Evolutionary conservation across 2,113 vertebrate species (phyloP).

Genomic region (Austrofundulus limnaeus): DNA sequence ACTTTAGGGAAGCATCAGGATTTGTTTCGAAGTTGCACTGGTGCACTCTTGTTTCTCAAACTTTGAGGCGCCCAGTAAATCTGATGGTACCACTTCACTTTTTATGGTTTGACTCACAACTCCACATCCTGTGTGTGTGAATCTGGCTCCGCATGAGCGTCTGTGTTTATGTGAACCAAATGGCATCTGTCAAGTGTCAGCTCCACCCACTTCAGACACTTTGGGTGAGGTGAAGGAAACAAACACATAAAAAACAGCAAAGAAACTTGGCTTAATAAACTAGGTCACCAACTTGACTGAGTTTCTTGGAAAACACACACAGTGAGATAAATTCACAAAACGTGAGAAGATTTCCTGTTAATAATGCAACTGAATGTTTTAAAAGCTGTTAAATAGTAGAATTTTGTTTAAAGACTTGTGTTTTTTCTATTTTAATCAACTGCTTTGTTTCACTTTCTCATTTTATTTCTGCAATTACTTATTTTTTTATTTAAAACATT

Average conservation of each 20-base stretch:
- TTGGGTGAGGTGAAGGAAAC: constrained; percentile 7
- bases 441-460: too few species aligned
- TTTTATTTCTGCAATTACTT: too few species aligned
- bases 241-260: constrained; percentile 26
- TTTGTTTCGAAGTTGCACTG: too few species aligned
- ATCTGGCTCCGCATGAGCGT: constrained; percentile 33
- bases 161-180: constrained; percentile 51
- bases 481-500: too few species aligned
- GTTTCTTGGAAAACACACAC: constrained; percentile 40
- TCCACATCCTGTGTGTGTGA: constrained; percentile 5
- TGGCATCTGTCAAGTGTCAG: constrained; percentile 43
- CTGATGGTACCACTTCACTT: not conserved
- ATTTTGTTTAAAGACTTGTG: not conserved
- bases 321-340: constrained; percentile 38
- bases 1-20: too few species aligned
- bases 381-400: too few species aligned
- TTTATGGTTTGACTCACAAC: not conserved
- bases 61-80: not conserved
- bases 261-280: constrained; percentile 47
- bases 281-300: constrained; percentile 54
- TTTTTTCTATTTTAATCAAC: too few species aligned
- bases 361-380: too few species aligned
- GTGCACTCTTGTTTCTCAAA: not conserved
- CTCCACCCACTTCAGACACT: constrained; percentile 44
- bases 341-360: too few species aligned